phyloP scores from a whole-genome alignment of 1,140 invertebrate genomes.

The Pogonomyrmex barbatus region DNA sequence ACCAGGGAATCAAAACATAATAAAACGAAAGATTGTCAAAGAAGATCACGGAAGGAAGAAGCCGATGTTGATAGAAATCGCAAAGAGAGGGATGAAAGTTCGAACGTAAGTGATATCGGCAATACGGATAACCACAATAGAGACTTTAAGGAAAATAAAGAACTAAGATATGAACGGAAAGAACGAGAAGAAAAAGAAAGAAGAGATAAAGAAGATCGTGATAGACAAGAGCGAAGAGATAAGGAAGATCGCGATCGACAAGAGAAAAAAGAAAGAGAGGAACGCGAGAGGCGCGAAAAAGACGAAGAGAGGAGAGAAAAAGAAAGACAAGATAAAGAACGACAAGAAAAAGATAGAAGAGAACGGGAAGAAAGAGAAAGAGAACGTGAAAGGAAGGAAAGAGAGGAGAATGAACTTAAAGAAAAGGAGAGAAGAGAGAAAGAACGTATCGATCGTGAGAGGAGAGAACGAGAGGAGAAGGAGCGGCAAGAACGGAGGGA shows the following conservation, averaged over 20 bases:
- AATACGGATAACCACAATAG: constrained; percentile 71
- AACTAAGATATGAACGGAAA: constrained; percentile 80
- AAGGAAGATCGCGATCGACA: constrained; percentile 80
- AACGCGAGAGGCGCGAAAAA: constrained; percentile 86
- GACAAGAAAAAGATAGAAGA: constrained; percentile 75
- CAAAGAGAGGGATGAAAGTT: constrained; percentile 78
- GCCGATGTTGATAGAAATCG: constrained; percentile 72
- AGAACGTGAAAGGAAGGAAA: constrained; percentile 77
- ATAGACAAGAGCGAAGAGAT: constrained; percentile 77
- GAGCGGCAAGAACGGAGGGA: constrained; percentile 80
- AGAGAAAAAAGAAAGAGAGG: constrained; percentile 80
- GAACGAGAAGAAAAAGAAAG: constrained; percentile 82
- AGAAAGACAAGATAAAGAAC: constrained; percentile 77
- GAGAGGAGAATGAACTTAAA: constrained; percentile 71
- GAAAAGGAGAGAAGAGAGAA: constrained; percentile 78
- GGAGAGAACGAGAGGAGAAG: constrained; percentile 79
- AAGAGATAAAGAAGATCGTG: constrained; percentile 78
- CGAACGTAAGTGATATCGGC: constrained; percentile 53
- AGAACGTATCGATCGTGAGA: constrained; percentile 79
- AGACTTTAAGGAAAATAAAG: constrained; percentile 75
- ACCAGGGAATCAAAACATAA: constrained; percentile 79
- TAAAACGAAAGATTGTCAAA: constrained; percentile 78
- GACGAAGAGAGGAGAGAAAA: constrained; percentile 81
- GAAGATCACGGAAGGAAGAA: constrained; percentile 80
- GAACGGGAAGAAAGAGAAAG: constrained; percentile 74